Conservation (phyloP, 2,113 vertebrate species). For the Sula dactylatra region DNA sequence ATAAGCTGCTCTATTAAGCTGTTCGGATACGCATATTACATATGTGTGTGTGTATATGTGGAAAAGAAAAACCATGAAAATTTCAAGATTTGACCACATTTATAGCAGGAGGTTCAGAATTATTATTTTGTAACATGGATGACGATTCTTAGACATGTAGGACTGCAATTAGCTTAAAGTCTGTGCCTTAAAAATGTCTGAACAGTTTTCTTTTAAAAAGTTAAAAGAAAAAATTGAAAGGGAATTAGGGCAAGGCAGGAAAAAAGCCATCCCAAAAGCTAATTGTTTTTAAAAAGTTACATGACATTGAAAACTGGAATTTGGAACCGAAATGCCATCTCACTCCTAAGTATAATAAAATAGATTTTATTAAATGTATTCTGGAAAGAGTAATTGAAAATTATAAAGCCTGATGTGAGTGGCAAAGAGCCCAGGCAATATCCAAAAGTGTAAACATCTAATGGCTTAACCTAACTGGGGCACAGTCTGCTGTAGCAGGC, state of each 20-base stretch:
- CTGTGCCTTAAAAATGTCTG: background rate
- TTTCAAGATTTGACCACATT: background rate
- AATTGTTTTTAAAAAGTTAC: background rate
- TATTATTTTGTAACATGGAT: background rate
- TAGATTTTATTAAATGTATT: background rate
- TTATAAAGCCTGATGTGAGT: background rate
- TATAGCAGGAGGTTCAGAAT: background rate
- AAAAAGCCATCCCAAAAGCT: background rate
- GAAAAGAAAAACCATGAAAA: background rate
- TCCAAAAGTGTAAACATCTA: background rate
- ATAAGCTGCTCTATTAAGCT: background rate
- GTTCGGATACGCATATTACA: background rate
- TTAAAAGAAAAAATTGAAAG: background rate
- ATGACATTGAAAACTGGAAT: background rate
- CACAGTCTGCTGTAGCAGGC: background rate
- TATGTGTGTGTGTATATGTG: background rate
- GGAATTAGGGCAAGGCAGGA: background rate
- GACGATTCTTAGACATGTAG: background rate
- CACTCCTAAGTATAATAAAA: background rate
- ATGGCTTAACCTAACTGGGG: background rate
- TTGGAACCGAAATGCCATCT: background rate
- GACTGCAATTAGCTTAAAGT: background rate
- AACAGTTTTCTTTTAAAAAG: background rate
- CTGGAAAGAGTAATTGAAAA: conserved; percentile 10
- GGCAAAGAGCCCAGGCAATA: background rate